Conservation (phyloP, 2,797 vertebrate genomes). For the Phoxinus dragarum region DNA sequence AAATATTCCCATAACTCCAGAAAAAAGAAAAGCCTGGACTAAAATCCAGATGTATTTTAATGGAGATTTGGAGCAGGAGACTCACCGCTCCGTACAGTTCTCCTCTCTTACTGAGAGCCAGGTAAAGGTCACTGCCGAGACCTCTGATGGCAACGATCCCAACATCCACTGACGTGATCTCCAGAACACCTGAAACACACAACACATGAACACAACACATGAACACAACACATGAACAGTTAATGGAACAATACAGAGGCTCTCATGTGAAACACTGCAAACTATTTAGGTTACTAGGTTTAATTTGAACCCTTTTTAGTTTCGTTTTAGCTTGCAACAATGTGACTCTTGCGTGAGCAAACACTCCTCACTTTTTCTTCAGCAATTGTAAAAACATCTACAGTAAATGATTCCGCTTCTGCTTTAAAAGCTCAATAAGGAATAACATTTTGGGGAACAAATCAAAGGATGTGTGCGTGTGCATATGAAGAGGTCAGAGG, state of each 20-base stretch:
- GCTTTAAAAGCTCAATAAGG: neutral
- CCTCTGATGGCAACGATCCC: conserved; percentile 97
- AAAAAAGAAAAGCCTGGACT: neutral
- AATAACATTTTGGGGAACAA: neutral
- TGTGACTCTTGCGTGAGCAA: neutral
- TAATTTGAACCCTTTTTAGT: neutral
- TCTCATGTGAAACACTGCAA: neutral
- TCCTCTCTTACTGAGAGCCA: conserved; percentile 95
- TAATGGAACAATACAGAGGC: neutral
- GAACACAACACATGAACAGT: conserved; percentile 46
- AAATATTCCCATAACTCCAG: neutral
- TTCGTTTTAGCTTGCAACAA: neutral
- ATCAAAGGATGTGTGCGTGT: neutral
- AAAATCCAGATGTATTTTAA: neutral
- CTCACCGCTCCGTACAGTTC: conserved; percentile 95
- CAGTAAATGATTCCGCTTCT: neutral
- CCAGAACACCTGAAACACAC: conserved; percentile 87
- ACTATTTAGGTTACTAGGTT: neutral
- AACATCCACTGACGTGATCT: conserved; percentile 96
- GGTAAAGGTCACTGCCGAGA: conserved; percentile 93
- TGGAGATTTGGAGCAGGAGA: conserved; percentile 54
- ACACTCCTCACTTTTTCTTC: neutral
- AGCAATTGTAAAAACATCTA: neutral
- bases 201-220: conserved; percentile 79
- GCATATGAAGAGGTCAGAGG: neutral